Percentiles rank a stretch among this genome's conserved stretches.
phyloP scores from a whole-genome alignment of 64 coral and sea anemone species.

The Platygyra sinensis region DNA sequence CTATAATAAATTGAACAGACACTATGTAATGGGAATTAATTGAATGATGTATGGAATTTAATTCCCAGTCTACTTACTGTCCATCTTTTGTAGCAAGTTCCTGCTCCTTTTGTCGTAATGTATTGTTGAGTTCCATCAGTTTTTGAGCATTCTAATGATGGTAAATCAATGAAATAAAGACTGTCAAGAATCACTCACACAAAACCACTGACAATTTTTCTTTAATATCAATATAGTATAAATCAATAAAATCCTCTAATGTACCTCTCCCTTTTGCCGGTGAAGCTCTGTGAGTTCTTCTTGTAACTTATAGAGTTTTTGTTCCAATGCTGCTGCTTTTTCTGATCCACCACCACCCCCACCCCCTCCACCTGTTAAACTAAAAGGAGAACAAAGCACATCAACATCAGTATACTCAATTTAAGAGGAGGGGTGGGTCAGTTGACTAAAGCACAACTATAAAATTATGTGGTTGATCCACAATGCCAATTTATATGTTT shows the following conservation, averaged over 20 bases:
- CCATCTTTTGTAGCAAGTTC: slow-evolving; percentile 71
- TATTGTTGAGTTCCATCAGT: slow-evolving; percentile 89
- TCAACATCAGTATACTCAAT: background rate
- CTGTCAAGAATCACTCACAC: no score
- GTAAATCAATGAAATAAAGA: background rate
- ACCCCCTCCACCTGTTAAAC: slow-evolving; percentile 28
- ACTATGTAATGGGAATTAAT: no score
- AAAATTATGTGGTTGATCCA: no score
- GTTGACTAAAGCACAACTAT: no score
- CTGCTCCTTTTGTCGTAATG: slow-evolving; percentile 82
- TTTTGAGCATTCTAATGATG: slow-evolving; percentile 90
- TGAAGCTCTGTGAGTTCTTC: slow-evolving; percentile 96
- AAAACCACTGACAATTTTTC: no score
- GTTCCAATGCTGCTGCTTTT: slow-evolving; percentile 79
- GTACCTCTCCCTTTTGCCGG: slow-evolving; percentile 88
- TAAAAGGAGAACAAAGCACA: slow-evolving; percentile 19
- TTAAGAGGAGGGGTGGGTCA: background rate
- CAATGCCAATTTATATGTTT: no score
- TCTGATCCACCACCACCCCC: slow-evolving; percentile 73
- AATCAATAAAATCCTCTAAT: background rate
- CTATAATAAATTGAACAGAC: no score
- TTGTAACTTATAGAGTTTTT: slow-evolving; percentile 90
- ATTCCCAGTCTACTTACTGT: slow-evolving; percentile 62
- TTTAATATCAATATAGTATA: no score
- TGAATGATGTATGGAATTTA: no score